These are phyloP conservation scores for Hypomesus transpacificus DNA, from an alignment of 2,113 vertebrate genomes.

Conservation along the genomic window DNA sequence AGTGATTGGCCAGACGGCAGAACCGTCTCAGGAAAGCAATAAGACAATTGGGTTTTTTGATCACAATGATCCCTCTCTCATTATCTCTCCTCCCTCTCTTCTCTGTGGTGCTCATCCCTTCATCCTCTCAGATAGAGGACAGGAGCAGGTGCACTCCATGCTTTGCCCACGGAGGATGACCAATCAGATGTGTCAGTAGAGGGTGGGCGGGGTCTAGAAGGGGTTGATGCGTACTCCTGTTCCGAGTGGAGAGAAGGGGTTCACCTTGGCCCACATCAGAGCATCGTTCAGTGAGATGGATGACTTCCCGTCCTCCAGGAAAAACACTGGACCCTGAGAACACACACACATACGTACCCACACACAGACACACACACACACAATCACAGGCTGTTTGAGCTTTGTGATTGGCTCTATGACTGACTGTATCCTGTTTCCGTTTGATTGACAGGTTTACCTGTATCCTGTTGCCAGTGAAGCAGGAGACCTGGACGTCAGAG, in stretches of 20 bases:
- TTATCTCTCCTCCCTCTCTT: too few species aligned
- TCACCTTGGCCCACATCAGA: slow-evolving; percentile 98
- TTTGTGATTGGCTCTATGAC: neutral
- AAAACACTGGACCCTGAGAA: slow-evolving; percentile 87
- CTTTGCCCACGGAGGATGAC: neutral
- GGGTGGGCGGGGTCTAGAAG: slow-evolving; percentile 70
- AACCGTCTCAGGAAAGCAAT: too few species aligned
- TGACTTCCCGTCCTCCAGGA: slow-evolving; percentile 95
- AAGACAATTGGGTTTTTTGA: too few species aligned
- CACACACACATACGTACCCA: neutral
- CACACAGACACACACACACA: neutral
- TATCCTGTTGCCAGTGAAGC: slow-evolving; percentile 90
- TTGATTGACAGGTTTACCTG: slow-evolving; percentile 73
- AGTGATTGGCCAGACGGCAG: too few species aligned
- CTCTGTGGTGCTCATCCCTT: too few species aligned
- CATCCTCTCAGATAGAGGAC: neutral
- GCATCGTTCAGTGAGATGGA: slow-evolving; percentile 92
- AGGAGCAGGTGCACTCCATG: neutral
- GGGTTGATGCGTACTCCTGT: slow-evolving; percentile 94
- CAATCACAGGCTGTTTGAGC: neutral
- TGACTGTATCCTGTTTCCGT: neutral
- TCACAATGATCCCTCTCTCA: too few species aligned
- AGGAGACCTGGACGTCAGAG: slow-evolving; percentile 87
- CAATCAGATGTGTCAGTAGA: neutral
- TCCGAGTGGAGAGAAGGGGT: slow-evolving; percentile 94